Base-by-base conservation (phyloP, 2,113 vertebrate genomes). In the Mormoops blainvillei region DNA sequence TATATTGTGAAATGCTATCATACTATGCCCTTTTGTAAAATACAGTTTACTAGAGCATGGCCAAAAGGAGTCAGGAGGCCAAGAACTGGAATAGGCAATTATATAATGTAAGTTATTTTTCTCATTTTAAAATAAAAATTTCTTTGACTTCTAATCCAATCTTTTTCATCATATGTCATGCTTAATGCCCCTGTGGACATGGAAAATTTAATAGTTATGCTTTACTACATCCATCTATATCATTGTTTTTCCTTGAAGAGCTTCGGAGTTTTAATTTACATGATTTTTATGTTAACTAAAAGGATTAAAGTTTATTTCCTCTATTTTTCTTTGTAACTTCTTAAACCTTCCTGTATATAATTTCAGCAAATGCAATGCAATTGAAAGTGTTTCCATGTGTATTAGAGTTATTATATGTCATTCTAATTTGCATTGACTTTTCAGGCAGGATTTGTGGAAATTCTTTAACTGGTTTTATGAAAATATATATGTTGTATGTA, bases 21-120 rank as follows among this genome's bases (percentile, higher is more conserved):
- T 95, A 95, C 71, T 96, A 87, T 97, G 95, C 96, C 87, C 97
- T 98, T 98, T 98, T 96, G 95, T 96, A 96, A 98, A 98, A 97
- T 94, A 97, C 97, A 97, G 96, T 97, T 98, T 98, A 98, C 95
- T 96, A 97, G 98, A 98, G 97, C 98, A 98, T 98, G 93, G 97
- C 97, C 98, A 95, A 95, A 96, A 92, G 96, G 89, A 98, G 97
- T 95, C 95, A 98, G 91, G 88, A 98, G 89, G 89, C 95, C 97
- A 97, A 98, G 98, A 98, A 96, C 31, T 98, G 96, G 96, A 98
- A 98, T 94, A 98, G 97, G 98, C 95, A 98, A 98, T 98, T 98
- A 98, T 68, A 97, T 96, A 98, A 97, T 87, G 41, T 52, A 94
- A 45, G 89, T 92, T 96, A 96, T 97, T 97, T 95, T 96, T 83